Conservation (phyloP, 2,888 invertebrate species). For the Acanthococcus lagerstroemiae region DNA sequence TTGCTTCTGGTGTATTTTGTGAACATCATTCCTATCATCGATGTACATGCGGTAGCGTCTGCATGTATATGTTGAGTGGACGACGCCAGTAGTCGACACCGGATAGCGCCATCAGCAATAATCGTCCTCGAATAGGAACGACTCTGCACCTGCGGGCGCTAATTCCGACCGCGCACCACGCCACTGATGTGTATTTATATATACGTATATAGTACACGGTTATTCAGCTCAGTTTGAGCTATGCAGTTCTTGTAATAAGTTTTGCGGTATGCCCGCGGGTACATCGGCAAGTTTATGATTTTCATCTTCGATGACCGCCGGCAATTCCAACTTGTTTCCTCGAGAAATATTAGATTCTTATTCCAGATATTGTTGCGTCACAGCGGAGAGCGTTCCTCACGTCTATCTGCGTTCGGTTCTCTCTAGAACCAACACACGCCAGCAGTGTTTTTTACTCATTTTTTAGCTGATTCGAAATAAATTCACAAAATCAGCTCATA, state of each 20-base stretch:
- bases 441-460: no score
- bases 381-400: no score
- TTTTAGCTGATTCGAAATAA: no score
- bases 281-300: constrained; percentile 21
- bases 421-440: no score
- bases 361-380: constrained; percentile 17
- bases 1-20: no score
- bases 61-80: neutral
- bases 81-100: constrained; percentile 5
- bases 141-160: constrained; percentile 17
- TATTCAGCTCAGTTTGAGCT: constrained; percentile 3
- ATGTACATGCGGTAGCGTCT: neutral
- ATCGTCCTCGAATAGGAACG: constrained; percentile 27
- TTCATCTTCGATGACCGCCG: constrained; percentile 14
- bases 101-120: constrained; percentile 22
- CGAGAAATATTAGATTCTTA: constrained; percentile 14
- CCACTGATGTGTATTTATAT: neutral
- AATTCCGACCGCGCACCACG: constrained; percentile 1
- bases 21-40: neutral
- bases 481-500: no score
- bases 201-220: neutral
- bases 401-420: no score
- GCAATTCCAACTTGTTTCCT: constrained; percentile 15
- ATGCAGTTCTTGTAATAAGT: constrained; percentile 20
- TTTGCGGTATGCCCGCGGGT: constrained; percentile 15